Conservation (phyloP, 1,140 invertebrate species). For the Littorina saxatilis region DNA sequence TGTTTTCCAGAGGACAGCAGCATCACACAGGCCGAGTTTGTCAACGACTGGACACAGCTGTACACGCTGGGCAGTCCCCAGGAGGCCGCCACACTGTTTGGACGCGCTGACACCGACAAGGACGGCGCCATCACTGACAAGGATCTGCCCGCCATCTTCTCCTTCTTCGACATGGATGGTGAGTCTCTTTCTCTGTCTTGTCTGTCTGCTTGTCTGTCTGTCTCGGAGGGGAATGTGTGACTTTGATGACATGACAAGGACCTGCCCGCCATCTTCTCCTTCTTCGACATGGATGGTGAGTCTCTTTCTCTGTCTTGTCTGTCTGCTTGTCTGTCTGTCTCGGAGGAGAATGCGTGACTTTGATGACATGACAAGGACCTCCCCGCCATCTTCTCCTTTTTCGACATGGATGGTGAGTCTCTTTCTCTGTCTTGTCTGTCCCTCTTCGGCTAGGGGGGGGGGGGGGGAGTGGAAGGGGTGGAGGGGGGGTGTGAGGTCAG, state of each 20-base stretch:
- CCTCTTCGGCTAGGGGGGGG: too few species aligned
- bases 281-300: slow-evolving; percentile 58
- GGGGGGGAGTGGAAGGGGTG: too few species aligned
- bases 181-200: background rate
- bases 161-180: slow-evolving; percentile 61
- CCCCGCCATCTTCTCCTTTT: slow-evolving; percentile 55
- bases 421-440: background rate
- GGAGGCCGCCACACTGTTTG: slow-evolving; percentile 55
- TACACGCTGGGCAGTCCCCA: slow-evolving; percentile 42
- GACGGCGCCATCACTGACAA: slow-evolving; percentile 46
- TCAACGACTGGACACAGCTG: slow-evolving; percentile 40
- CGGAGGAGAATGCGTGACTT: too few species aligned
- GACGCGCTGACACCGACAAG: slow-evolving; percentile 53
- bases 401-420: slow-evolving; percentile 55
- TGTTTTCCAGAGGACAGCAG: slow-evolving; percentile 41
- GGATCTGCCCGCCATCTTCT: slow-evolving; percentile 56
- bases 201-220: background rate
- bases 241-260: too few species aligned
- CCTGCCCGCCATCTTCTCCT: slow-evolving; percentile 55
- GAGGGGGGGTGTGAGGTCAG: too few species aligned
- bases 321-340: background rate
- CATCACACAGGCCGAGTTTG: slow-evolving; percentile 44
- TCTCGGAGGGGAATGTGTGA: too few species aligned
- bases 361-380: slow-evolving; percentile 46
- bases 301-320: background rate